Percentiles rank a stretch among this genome's conserved stretches.
Evolutionary conservation across 2,797 vertebrate species (phyloP).

Genomic region (Leucoraja ocellata): DNA sequence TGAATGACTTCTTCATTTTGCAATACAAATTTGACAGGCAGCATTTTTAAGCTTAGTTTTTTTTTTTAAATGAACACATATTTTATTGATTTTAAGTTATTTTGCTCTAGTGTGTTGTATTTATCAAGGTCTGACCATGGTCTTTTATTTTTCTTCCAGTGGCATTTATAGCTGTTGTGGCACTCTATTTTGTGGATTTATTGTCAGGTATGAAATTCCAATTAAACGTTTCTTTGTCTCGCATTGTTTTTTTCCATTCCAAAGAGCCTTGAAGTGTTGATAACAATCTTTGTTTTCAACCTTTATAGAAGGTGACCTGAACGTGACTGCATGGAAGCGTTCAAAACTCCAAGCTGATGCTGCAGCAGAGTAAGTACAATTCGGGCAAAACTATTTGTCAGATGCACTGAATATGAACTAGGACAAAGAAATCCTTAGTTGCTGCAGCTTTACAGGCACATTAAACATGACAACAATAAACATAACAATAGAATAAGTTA

Average conservation of each 20-base stretch:
- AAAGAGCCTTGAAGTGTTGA: background rate
- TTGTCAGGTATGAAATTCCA: slow-evolving; percentile 62
- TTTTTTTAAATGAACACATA: background rate
- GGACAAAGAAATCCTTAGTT: no score
- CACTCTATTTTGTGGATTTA: slow-evolving; percentile 79
- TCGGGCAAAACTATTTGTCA: background rate
- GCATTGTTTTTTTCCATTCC: background rate
- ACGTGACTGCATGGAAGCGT: slow-evolving; percentile 73
- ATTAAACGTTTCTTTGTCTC: background rate
- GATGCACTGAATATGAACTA: no score
- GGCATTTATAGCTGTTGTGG: slow-evolving; percentile 74
- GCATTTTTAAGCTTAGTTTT: background rate
- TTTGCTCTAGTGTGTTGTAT: background rate
- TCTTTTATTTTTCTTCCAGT: slow-evolving; percentile 55
- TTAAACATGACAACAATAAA: no score
- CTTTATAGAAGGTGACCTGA: slow-evolving; percentile 77
- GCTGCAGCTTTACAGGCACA: no score
- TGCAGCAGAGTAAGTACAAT: slow-evolving; percentile 72
- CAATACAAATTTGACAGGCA: background rate
- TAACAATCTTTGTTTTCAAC: background rate
- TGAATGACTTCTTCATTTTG: background rate
- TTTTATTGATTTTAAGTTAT: background rate
- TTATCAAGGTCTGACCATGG: background rate
- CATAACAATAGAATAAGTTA: no score
- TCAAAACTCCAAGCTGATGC: slow-evolving; percentile 64